These are phyloP conservation scores for Casuarius casuarius DNA, from an alignment of 2,113 vertebrate genomes.

Conservation along the genomic window DNA sequence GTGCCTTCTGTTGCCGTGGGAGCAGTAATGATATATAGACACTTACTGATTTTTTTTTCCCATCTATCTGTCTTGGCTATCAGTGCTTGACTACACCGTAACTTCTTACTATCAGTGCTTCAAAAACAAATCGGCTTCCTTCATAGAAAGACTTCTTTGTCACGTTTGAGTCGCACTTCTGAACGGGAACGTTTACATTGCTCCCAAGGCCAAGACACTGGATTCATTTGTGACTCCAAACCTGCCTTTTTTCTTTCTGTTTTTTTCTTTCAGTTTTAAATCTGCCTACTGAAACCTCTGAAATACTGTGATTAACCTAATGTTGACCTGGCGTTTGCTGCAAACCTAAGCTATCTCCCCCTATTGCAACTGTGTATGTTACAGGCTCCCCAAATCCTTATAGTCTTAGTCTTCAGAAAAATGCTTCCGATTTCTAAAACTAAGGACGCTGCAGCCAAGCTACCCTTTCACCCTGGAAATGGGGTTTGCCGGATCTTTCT, in stretches of 20 bases:
- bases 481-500: neutral
- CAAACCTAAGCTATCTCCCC: neutral
- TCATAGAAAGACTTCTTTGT: neutral
- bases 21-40: slow-evolving; percentile 29
- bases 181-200: neutral
- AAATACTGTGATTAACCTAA: neutral
- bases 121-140: slow-evolving; percentile 9
- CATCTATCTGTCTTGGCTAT: neutral
- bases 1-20: neutral
- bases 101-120: slow-evolving; percentile 1
- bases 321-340: neutral
- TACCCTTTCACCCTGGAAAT: neutral
- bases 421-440: neutral
- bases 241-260: neutral
- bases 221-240: neutral
- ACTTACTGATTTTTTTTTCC: neutral
- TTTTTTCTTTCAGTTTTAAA: neutral
- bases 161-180: neutral
- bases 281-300: slow-evolving; percentile 1
- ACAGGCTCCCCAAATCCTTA: neutral
- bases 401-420: neutral
- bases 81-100: neutral
- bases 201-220: neutral
- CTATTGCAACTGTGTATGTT: neutral
- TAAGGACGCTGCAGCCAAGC: neutral